These are phyloP conservation scores for Periplaneta americana DNA, from an alignment of 1,140 invertebrate species.

Conservation along the genomic window DNA sequence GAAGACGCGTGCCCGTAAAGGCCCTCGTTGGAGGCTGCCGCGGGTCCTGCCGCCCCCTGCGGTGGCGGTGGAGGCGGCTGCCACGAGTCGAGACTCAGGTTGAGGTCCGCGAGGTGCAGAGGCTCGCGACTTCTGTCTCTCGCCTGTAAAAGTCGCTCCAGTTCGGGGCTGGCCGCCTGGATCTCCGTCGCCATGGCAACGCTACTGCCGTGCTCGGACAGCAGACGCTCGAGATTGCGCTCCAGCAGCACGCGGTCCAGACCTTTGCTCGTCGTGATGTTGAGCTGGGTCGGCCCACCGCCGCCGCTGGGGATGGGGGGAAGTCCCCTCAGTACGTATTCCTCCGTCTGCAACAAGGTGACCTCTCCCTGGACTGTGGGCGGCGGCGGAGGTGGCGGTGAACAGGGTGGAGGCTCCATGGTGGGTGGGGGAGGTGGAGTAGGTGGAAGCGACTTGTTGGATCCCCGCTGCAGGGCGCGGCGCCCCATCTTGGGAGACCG, in stretches of 20 bases:
- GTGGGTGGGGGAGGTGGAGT: constrained; percentile 31
- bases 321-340: not conserved
- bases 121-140: constrained; percentile 52
- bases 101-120: constrained; percentile 44
- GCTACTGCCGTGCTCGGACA: constrained; percentile 37
- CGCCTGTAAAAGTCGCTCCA: constrained; percentile 47
- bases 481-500: constrained; percentile 52
- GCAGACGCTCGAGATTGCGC: constrained; percentile 49
- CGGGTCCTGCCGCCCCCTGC: constrained; percentile 26
- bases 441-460: constrained; percentile 25
- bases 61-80: constrained; percentile 25
- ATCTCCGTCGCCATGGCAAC: constrained; percentile 21
- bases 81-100: constrained; percentile 41
- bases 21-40: not conserved
- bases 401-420: constrained; percentile 27
- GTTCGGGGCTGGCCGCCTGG: constrained; percentile 26
- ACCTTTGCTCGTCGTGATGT: constrained; percentile 29
- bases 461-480: constrained; percentile 38
- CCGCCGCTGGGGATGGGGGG: not conserved
- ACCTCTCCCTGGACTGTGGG: constrained; percentile 33
- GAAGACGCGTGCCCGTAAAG: constrained; percentile 47
- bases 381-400: constrained; percentile 28
- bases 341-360: constrained; percentile 20
- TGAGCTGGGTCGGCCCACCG: not conserved
- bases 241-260: constrained; percentile 54